A percentile compares a stretch with the other conserved stretches of the same genome.
phyloP scores from a whole-genome alignment of 1,140 invertebrate species.

The Druon quercuslanigerum region DNA sequence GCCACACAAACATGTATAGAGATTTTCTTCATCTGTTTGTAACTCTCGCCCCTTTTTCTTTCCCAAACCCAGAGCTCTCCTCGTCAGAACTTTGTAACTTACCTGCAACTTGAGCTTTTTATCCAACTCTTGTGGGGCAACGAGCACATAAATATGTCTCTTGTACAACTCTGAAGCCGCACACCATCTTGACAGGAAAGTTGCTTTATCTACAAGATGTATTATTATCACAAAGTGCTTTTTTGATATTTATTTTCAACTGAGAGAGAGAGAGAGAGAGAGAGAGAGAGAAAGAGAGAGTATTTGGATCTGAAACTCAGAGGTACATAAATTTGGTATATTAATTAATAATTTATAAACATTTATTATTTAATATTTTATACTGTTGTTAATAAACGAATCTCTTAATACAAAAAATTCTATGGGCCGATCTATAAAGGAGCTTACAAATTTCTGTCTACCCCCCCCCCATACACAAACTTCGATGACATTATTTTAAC shows the following conservation, averaged over 20 bases:
- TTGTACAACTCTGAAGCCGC: background rate
- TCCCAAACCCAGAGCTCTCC: slow-evolving; percentile 36
- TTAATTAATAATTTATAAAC: background rate
- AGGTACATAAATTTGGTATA: too few relatives aligned
- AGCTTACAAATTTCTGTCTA: too few relatives aligned
- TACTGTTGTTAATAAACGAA: too few relatives aligned
- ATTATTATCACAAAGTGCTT: slow-evolving; percentile 7
- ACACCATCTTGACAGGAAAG: background rate
- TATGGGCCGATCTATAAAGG: too few relatives aligned
- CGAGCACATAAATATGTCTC: slow-evolving; percentile 32
- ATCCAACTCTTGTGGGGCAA: slow-evolving; percentile 37
- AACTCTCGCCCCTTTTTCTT: slow-evolving; percentile 12
- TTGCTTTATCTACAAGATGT: slow-evolving; percentile 34
- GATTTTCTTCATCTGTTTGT: slow-evolving; percentile 23
- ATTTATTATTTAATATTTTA: too few relatives aligned
- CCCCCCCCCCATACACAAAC: too few relatives aligned
- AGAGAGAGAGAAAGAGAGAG: background rate
- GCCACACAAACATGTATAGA: background rate
- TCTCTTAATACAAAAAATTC: too few relatives aligned
- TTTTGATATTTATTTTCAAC: slow-evolving; percentile 13
- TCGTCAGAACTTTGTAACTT: slow-evolving; percentile 49
- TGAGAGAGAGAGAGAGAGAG: background rate
- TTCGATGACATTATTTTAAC: too few relatives aligned
- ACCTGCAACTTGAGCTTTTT: slow-evolving; percentile 45
- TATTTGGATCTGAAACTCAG: too few relatives aligned